A percentile compares a stretch with the other conserved stretches of the same genome.
phyloP scores from a whole-genome alignment of 1,140 invertebrate species.

The Ceratina calcarata region DNA sequence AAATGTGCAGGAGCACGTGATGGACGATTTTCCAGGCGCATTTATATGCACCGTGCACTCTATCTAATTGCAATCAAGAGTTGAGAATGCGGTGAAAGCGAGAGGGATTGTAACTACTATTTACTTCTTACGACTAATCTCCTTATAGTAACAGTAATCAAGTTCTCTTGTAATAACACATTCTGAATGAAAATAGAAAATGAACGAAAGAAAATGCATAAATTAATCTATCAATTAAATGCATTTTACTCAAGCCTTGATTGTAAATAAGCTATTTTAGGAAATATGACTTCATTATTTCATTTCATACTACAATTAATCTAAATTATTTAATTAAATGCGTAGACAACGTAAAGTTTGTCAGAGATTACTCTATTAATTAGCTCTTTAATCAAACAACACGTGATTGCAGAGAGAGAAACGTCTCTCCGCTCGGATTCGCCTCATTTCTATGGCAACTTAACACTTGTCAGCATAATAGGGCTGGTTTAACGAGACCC shows the following conservation, averaged over 20 bases:
- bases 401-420: background rate
- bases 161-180: too few relatives aligned
- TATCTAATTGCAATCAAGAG: constrained; percentile 56
- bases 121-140: background rate
- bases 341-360: background rate
- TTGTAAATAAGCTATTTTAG: too few relatives aligned
- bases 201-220: too few relatives aligned
- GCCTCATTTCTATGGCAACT: background rate
- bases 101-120: background rate
- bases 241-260: too few relatives aligned
- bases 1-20: constrained; percentile 23
- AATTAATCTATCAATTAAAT: too few relatives aligned
- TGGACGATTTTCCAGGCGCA: constrained; percentile 32
- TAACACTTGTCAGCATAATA: background rate
- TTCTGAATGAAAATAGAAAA: too few relatives aligned
- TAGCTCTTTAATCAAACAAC: background rate
- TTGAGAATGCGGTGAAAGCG: constrained; percentile 11
- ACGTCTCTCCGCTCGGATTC: background rate
- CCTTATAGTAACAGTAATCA: too few relatives aligned
- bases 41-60: constrained; percentile 46
- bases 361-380: background rate
- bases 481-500: constrained; percentile 7
- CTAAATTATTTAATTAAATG: background rate
- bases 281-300: too few relatives aligned
- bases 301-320: background rate